Base-by-base conservation (phyloP, 2,888 invertebrate species). In the Diarsia brunnea region DNA sequence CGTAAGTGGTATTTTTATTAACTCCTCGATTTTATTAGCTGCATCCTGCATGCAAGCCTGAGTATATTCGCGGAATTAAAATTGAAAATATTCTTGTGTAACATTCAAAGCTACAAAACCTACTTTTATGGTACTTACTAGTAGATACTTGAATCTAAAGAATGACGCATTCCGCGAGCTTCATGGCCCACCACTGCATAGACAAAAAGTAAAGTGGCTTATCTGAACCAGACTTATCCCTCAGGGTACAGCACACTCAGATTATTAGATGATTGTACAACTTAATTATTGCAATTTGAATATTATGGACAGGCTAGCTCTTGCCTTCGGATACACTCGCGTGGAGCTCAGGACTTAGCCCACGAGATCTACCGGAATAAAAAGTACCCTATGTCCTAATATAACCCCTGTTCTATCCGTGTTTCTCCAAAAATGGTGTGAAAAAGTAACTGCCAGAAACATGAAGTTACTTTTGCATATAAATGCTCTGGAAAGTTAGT, bases 181-280 rank as follows among this genome's bases (percentile, higher is more conserved):
- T 49, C 14, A 12, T 61, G 64, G 64, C 68, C 68, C 63, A 8
- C 38, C 14, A 14, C 10, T 5, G 24, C 45, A 16, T 16, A 47
- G 69, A 58, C 45, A 16, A 31, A 70, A 51, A 51, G 38, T 38
- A 19, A 14, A 31, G 66, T 66, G 49, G 12, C 2, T 45, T 79
- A 75, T 75, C 69, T 24, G 65, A 4, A 31, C 4, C 43, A 61
- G 65, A 61, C 21, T 21, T 7, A 24, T 58, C 31, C 66, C 51
- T 53, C 49, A 21, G 21, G 31, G 31, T 7, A 49, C 2, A n/a
- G 11, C 45, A 38, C 47, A 61, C 58, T 73, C 16, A 31, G 8
- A 7, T 24, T 8, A 24, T 31, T 3, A 61, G 12, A 53, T 14
- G 4, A 38, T 53, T 38, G 19, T 11, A n/a, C 38, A 19, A 38